Evolutionary conservation across 2,888 invertebrate genomes (phyloP), one percentile per base, ranked within the genome.

Genomic region (Geotrupes spiniger): DNA sequence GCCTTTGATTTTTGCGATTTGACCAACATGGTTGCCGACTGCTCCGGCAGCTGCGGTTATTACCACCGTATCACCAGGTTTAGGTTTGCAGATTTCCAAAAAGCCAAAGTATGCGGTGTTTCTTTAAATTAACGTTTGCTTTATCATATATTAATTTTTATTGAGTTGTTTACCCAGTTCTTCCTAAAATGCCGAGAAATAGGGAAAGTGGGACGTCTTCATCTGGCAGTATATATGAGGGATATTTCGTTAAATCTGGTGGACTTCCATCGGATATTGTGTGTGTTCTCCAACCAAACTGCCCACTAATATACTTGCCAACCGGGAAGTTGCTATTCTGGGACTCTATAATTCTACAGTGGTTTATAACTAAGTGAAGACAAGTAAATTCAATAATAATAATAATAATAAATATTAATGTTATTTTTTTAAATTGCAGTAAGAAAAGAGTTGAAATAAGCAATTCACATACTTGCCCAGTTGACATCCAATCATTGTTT

Each of bases 11-110:
- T 88, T 89, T 1, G 82, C 89, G 53, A 90, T 85, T 75, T 89
- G 89, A 1, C 89, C 89, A 16, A 87, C 89, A 39, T 84, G 77
- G 48, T 80, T 83, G 4, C 89, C 90, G 4, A 89, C 88, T 27
- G 88, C 89, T 11, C 89, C 89, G 11, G 85, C 89, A n/a, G 89
- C 89, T 2, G 83, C 83, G 15, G 81, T 83, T 1, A 90, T 79
- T 1, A 85, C 82, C 8, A 89, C 78, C 1, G 83, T 84, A 70
- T 90, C 88, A 5, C 85, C 87, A 2, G 77, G 57, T 71, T 86
- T 83, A 1, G 88, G 86, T 50, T 81, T 68, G 53, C 87, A 87
- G 46, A 87, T 73, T 57, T 88, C 84, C 53, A 83, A 68, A 4
- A 89, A 72, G 1, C 89, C 89, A 71, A 88, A 87, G 63, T 85